A percentile compares a stretch with the other conserved stretches of the same genome.
These are phyloP conservation scores for Hetaerina titia DNA, from an alignment of 2,888 invertebrate species.

Conservation along the genomic window DNA sequence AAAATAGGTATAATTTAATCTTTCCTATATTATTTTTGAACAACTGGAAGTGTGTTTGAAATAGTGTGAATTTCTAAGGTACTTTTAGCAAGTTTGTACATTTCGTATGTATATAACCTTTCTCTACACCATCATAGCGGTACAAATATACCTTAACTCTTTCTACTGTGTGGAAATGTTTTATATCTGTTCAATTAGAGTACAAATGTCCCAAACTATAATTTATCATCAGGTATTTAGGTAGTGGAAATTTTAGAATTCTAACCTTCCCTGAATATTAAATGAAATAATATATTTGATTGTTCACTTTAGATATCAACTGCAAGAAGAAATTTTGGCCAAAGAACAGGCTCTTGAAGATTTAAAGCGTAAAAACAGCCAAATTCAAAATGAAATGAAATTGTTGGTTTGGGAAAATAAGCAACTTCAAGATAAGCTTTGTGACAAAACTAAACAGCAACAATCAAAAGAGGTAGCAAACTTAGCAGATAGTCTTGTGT, in stretches of 20 bases:
- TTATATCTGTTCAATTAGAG: not conserved
- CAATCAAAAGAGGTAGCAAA: not conserved
- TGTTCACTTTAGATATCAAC: conserved; percentile 79
- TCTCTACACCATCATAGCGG: not conserved
- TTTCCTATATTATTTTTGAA: no score
- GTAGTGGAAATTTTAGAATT: not conserved
- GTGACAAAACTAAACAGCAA: not conserved
- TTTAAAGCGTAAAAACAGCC: conserved; percentile 81
- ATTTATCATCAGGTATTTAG: no score
- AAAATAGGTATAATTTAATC: no score
- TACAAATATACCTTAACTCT: not conserved
- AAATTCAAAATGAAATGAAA: conserved; percentile 83
- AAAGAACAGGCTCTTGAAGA: conserved; percentile 83
- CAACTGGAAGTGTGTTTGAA: no score
- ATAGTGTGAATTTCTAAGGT: no score
- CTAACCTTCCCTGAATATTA: not conserved
- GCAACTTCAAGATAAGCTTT: conserved; percentile 80
- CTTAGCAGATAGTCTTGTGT: no score
- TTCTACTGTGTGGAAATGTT: not conserved
- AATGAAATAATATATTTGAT: not conserved
- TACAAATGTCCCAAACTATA: not conserved
- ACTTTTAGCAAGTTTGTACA: no score
- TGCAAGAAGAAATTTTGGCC: conserved; percentile 83
- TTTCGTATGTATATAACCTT: not conserved
- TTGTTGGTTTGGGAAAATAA: conserved; percentile 82